Evolutionary conservation across 2,888 invertebrate genomes (phyloP), one percentile per base, ranked within the genome.

Genomic region (Lymantria monacha): DNA sequence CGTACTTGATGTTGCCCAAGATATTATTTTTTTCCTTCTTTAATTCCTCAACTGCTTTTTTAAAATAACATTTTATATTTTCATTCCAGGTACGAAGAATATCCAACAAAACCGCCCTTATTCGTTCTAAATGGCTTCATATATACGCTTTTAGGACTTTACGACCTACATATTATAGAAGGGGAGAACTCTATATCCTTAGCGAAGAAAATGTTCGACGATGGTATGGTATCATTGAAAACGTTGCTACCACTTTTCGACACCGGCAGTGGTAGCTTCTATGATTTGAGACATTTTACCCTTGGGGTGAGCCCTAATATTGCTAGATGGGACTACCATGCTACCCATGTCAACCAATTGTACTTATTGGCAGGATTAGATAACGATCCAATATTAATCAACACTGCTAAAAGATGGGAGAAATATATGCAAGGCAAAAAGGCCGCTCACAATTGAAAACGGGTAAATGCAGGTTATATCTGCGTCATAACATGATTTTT

Each of bases 71-170:
- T 33, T 10, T 10, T 33, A 10, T 5, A 15, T 14, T 7, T 30
- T 36, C 10, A 41, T 66, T 72, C 1, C 71, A 93, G 97, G 97
- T 99, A 98, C 81, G 99, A 99, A 81, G 99, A 99, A 81, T 99
- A 99, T 85, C 99, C 99, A 0, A 99, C 99, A 0, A 95, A 94
- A 49, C 99, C 99, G 0, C 94, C 98, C 5, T 95, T 97, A 0
- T 99, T 98, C 88, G 99, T 99, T 10, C 93, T 99, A 22, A 99
- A 99, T 88, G 99, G 99, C 42, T 99, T 99, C 90, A 98, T 99
- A 72, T 99, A 99, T 89, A 97, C 99, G 0, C 92, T 99, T 8
- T 93, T 99, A 52, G 99, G 99, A 0, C 93, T 99, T 10, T 99
- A 98, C 83, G 99, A 99, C 91, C 91, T 99, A n/a, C 95, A 96